Conservation (phyloP, 2,113 vertebrate genomes). For the Platanista minor region DNA sequence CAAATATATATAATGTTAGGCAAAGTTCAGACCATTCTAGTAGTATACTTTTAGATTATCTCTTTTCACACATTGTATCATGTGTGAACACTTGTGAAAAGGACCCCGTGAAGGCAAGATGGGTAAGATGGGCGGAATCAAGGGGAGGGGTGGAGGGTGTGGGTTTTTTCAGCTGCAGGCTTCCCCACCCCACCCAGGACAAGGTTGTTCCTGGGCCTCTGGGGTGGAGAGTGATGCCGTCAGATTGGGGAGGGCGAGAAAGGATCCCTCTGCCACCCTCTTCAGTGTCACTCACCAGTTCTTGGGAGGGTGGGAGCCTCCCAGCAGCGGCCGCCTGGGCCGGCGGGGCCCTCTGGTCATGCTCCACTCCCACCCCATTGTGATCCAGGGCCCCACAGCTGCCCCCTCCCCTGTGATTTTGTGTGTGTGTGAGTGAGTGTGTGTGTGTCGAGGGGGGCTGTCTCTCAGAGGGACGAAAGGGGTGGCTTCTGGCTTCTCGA, state of each 20-base stretch:
- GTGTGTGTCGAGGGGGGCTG: not conserved
- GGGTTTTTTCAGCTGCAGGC: not conserved
- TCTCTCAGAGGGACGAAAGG: not conserved
- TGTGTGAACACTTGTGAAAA: not conserved
- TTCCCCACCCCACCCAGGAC: not conserved
- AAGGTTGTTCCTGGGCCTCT: not conserved
- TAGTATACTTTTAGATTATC: not conserved
- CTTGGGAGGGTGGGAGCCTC: not conserved
- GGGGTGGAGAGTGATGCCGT: not conserved
- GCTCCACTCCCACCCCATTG: not conserved
- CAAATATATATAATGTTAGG: not conserved
- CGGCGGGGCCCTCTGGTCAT: not conserved
- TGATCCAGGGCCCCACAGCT: not conserved
- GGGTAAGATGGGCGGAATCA: not conserved
- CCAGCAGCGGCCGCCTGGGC: not conserved
- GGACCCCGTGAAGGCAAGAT: not conserved
- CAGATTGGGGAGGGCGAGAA: not conserved
- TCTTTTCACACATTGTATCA: not conserved
- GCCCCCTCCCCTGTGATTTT: not conserved
- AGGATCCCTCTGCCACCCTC: not conserved
- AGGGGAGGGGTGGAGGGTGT: not conserved
- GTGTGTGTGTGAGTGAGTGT: not conserved
- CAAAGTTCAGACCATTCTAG: not conserved
- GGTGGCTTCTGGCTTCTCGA: slow-evolving; percentile 15
- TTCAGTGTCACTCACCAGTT: not conserved